Evolutionary conservation across 2,888 invertebrate genomes (phyloP).

Genomic region (Pediacus dermestoides): DNA sequence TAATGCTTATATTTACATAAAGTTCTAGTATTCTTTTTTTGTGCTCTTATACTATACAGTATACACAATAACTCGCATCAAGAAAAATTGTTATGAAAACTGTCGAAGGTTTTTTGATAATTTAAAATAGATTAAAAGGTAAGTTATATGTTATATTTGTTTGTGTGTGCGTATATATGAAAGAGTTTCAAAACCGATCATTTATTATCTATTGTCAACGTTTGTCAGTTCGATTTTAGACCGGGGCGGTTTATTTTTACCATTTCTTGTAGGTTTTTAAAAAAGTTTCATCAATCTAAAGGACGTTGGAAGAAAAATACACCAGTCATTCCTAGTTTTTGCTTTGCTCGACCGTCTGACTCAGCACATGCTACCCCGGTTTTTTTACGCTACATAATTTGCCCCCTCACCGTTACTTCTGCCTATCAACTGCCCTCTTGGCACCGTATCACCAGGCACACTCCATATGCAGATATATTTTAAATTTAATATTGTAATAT

Average conservation of each 20-base stretch:
- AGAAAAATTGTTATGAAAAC: no score
- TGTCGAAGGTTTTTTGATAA: no score
- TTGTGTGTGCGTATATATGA: slow-evolving; percentile 7
- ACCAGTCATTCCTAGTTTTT: slow-evolving; percentile 48
- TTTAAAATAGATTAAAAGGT: slow-evolving; percentile 5
- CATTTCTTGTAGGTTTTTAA: slow-evolving; percentile 42
- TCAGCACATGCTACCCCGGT: slow-evolving; percentile 48
- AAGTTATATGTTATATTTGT: slow-evolving; percentile 7
- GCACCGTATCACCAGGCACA: slow-evolving; percentile 7
- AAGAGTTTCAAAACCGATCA: slow-evolving; percentile 25
- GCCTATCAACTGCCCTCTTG: slow-evolving; percentile 23
- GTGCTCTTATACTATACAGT: no score
- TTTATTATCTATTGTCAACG: slow-evolving; percentile 41
- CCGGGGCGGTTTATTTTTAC: slow-evolving; percentile 43
- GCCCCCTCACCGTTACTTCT: slow-evolving; percentile 29
- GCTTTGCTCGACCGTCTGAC: slow-evolving; percentile 41
- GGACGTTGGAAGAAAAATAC: slow-evolving; percentile 36
- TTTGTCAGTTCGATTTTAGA: slow-evolving; percentile 9
- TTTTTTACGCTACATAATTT: slow-evolving; percentile 47
- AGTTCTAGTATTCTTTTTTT: no score
- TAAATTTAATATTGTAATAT: slow-evolving; percentile 11
- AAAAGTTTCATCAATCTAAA: slow-evolving; percentile 44
- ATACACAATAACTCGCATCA: no score
- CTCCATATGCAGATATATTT: slow-evolving; percentile 12
- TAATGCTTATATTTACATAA: no score